phyloP scores from a whole-genome alignment of 1,140 invertebrate species.

The Condylostylus longicornis region DNA sequence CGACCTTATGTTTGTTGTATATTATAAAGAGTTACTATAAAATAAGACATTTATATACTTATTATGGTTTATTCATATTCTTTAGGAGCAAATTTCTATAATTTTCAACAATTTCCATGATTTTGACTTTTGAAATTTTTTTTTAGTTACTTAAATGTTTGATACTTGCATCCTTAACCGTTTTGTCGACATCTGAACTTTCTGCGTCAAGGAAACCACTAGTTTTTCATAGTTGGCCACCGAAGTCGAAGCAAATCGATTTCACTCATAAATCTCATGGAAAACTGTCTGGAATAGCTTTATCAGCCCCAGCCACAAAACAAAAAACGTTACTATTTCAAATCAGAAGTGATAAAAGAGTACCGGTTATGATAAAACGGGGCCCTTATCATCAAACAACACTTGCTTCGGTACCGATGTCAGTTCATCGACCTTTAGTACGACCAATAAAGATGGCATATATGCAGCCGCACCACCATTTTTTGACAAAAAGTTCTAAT shows the following conservation, averaged over 20 bases:
- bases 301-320: constrained; percentile 9
- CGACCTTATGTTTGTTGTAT: no score
- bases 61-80: no score
- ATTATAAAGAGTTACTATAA: no score
- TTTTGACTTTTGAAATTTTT: no score
- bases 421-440: constrained; percentile 3
- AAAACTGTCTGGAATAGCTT: no score
- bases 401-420: constrained; percentile 8
- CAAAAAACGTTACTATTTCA: constrained; percentile 25
- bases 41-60: no score
- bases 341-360: constrained; percentile 28
- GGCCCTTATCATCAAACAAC: constrained; percentile 11
- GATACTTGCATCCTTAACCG: no score
- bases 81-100: no score
- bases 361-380: constrained; percentile 23
- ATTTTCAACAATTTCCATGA: no score
- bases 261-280: no score
- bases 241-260: constrained; percentile 22
- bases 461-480: constrained; percentile 16
- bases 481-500: no score
- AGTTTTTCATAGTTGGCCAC: constrained; percentile 18
- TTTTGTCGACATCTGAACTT: constrained; percentile 15
- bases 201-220: constrained; percentile 14
- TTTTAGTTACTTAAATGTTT: no score
- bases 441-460: constrained; percentile 20